Evolutionary conservation across 1,140 invertebrate species (phyloP), one percentile per base, ranked within the genome.

Genomic region (Lineus longissimus): DNA sequence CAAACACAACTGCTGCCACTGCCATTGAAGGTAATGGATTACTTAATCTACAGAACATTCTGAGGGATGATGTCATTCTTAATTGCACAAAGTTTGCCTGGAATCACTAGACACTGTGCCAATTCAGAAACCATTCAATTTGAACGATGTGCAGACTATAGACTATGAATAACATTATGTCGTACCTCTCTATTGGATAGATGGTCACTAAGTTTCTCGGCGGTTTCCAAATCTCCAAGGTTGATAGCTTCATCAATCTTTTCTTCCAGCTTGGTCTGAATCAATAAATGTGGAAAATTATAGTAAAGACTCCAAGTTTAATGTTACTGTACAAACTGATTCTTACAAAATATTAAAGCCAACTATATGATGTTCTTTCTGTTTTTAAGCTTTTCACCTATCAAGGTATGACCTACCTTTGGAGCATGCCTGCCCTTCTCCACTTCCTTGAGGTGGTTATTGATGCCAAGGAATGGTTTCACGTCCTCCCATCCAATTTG

Each of bases 161-260:
- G 19, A 25, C 33, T 2, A 19, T 9, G 30, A 36, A 22, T 9
- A 22, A 40, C n/a, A n/a, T n/a, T n/a, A 13, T 45, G 30, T 23
- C n/a, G 13, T 63, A 76, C 74, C 67, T 76, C 69, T 64, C 74
- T 70, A n/a, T 60, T 68, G 7, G 74, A 62, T 62, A 76, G 60
- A 43, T 68, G 65, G 60, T 76, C 73, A 70, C 74, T 76, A 0
- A 76, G 61, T 41, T 69, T 61, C 55, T 72, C 73, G 22, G 74
- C 74, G 57, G 30, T 66, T 25, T 68, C 51, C 51, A 72, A 63
- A 22, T 76, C 67, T 47, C 72, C 73, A 25, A 31, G 17, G 19
- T 31, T 54, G 13, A 76, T 70, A 40, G 71, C 70, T 17, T 67
- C 57, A 27, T 73, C 68, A 47, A 76, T 73, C 11, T 70, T 62